Percentiles rank a stretch among this genome's conserved stretches.
These are phyloP conservation scores for Norana najaformis DNA, from an alignment of 2,888 invertebrate species.

Conservation along the genomic window DNA sequence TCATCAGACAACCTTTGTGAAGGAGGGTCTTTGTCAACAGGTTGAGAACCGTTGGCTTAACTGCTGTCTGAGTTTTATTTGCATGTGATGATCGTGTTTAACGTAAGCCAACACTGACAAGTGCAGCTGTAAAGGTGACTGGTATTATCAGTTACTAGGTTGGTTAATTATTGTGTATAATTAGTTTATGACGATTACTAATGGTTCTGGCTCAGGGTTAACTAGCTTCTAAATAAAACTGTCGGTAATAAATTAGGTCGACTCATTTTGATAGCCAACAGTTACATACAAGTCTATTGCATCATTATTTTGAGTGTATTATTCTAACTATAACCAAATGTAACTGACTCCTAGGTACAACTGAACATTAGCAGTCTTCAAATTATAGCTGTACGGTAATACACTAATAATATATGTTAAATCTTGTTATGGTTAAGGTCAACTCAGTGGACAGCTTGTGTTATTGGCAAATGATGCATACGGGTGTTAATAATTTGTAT, in stretches of 20 bases:
- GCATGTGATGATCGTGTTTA: neutral
- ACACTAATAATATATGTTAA: neutral
- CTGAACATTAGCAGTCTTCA: neutral
- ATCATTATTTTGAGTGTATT: neutral
- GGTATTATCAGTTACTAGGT: neutral
- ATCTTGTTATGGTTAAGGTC: neutral
- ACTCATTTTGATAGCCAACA: neutral
- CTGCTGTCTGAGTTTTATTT: slow-evolving; percentile 10
- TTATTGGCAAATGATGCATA: neutral
- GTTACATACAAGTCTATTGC: neutral
- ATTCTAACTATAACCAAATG: neutral
- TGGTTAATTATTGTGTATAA: neutral
- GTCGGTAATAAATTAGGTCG: neutral
- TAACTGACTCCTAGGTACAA: neutral
- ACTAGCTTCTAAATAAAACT: neutral
- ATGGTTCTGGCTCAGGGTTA: slow-evolving; percentile 13
- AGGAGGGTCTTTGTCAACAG: neutral
- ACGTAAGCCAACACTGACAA: neutral
- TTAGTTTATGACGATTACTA: neutral
- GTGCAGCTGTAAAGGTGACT: neutral
- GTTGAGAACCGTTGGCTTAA: neutral
- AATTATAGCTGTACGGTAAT: neutral
- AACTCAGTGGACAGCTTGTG: neutral
- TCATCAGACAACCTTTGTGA: neutral
- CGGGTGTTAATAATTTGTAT: slow-evolving; percentile 13